Conservation (phyloP, 2,888 invertebrate species). For the Rotaria sp. region DNA sequence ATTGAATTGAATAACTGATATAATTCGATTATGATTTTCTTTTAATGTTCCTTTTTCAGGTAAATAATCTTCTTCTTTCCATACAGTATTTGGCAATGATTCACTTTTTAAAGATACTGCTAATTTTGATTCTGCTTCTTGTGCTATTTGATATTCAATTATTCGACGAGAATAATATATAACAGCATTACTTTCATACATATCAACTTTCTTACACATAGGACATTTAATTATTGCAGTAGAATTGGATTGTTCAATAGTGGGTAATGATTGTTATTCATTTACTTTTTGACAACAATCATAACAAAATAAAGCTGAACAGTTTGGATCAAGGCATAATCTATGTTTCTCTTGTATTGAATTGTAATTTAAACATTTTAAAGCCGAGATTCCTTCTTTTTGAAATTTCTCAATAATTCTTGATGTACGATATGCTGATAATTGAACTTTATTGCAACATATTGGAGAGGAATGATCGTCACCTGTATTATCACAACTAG, state of each 20-base stretch:
- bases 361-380: neutral
- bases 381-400: neutral
- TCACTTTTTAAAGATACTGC: neutral
- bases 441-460: neutral
- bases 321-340: neutral
- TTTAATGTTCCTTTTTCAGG: neutral
- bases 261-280: neutral
- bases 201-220: neutral
- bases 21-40: conserved; percentile 2
- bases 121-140: neutral
- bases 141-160: neutral
- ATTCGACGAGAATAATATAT: neutral
- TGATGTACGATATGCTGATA: neutral
- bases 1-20: neutral
- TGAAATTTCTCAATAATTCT: neutral
- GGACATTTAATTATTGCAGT: neutral
- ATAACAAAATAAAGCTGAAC: neutral
- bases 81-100: neutral
- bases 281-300: neutral
- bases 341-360: neutral
- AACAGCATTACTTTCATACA: neutral
- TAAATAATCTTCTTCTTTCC: neutral
- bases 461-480: neutral
- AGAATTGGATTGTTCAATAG: neutral
- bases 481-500: neutral